Evolutionary conservation across 1,140 invertebrate species (phyloP).

Genomic region (Oryctes rhinoceros): DNA sequence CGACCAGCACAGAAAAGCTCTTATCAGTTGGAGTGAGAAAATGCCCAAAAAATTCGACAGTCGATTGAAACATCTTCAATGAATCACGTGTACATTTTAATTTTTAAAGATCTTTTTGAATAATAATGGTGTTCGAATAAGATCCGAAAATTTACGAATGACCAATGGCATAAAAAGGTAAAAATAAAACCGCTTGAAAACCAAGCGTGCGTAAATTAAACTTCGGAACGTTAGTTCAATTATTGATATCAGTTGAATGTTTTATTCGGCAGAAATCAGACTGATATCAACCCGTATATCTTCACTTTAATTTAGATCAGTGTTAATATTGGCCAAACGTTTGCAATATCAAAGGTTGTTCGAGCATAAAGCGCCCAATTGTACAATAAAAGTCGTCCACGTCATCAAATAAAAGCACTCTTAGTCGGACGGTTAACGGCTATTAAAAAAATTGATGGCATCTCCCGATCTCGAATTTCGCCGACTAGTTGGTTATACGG

Average conservation of each 20-base stretch:
- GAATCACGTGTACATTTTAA: no score
- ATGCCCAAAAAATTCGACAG: no score
- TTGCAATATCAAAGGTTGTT: constrained; percentile 5
- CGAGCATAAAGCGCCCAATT: not conserved
- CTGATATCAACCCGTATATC: not conserved
- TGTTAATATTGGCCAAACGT: constrained; percentile 13
- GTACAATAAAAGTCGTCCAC: constrained; percentile 4
- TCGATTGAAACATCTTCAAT: no score
- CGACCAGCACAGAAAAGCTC: no score
- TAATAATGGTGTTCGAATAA: no score
- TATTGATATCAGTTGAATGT: not conserved
- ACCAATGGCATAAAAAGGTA: not conserved
- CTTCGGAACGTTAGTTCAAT: not conserved
- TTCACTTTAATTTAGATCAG: constrained; percentile 8
- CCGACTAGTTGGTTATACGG: not conserved
- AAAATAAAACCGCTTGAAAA: not conserved
- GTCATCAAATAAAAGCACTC: constrained; percentile 4
- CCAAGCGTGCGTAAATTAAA: not conserved
- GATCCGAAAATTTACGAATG: not conserved
- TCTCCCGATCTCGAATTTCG: constrained; percentile 4
- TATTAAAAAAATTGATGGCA: constrained; percentile 22
- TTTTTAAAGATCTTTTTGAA: no score
- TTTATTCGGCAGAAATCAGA: not conserved
- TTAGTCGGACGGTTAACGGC: constrained; percentile 20
- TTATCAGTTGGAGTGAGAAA: no score